Evolutionary conservation across 2,113 vertebrate species (phyloP).

Genomic region (Bubo bubo): DNA sequence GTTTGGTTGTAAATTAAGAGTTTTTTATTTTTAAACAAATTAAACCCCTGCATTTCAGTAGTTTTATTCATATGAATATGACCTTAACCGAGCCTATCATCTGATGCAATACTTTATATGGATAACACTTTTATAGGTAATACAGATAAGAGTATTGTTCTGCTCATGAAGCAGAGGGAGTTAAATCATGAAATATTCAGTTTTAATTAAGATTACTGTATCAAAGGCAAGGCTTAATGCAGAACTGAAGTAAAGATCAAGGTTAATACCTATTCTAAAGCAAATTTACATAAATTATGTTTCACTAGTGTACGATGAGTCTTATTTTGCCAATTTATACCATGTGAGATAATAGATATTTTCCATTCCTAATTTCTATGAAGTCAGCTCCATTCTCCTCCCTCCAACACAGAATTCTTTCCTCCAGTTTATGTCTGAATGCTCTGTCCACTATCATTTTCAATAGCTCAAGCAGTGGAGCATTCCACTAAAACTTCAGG

Average conservation of each 20-base stretch:
- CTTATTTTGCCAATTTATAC: constrained; percentile 46
- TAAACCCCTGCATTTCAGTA: background rate
- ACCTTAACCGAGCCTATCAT: background rate
- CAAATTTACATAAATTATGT: constrained; percentile 69
- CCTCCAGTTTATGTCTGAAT: background rate
- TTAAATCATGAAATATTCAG: constrained; percentile 68
- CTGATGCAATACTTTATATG: background rate
- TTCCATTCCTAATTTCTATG: background rate
- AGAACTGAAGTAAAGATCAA: constrained; percentile 54
- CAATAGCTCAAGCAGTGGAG: background rate
- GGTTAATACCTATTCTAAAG: constrained; percentile 62
- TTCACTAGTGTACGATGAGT: constrained; percentile 1
- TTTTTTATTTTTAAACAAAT: background rate
- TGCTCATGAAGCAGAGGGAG: constrained; percentile 4
- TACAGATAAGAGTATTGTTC: constrained; percentile 29
- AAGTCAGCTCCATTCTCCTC: background rate
- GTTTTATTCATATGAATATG: constrained; percentile 2
- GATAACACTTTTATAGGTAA: constrained; percentile 16
- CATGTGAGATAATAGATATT: background rate
- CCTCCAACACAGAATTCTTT: background rate
- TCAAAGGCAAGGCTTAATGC: constrained; percentile 69
- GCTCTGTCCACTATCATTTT: background rate
- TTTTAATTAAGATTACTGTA: constrained; percentile 70
- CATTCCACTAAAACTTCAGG: background rate
- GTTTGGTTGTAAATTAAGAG: background rate